Evolutionary conservation across 2,113 vertebrate species (phyloP).

Genomic region (Apistogramma diplotaenia): DNA sequence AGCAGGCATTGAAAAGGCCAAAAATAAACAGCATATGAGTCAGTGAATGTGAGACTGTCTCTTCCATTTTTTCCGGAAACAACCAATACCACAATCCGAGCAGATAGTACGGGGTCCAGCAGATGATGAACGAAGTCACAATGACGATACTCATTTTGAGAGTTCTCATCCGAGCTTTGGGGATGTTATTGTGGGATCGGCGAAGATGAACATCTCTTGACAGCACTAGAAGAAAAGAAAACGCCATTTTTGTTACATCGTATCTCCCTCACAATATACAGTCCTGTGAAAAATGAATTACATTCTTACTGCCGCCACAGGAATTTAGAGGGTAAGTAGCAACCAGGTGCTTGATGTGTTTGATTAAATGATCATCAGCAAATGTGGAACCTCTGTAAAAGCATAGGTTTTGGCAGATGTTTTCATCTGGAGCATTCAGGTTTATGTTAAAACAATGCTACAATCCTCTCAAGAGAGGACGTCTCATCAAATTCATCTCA

Average conservation of each 20-base stretch:
- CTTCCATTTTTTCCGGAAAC: conserved; percentile 78
- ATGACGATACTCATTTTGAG: conserved; percentile 84
- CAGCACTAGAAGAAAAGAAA: conserved; percentile 57
- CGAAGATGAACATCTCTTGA: conserved; percentile 78
- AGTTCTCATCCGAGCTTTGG: conserved; percentile 82
- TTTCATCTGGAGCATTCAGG: neutral
- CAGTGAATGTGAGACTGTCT: conserved; percentile 79
- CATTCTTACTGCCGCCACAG: neutral
- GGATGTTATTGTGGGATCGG: conserved; percentile 82
- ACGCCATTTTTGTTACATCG: neutral
- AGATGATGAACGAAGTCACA: conserved; percentile 81
- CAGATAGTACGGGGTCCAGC: conserved; percentile 84
- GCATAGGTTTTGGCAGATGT: neutral
- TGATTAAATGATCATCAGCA: neutral
- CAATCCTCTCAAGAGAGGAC: neutral
- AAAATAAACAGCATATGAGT: conserved; percentile 84
- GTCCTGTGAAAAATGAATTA: neutral
- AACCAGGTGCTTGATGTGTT: too few species aligned
- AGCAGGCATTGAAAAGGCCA: conserved; percentile 79
- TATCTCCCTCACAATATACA: neutral
- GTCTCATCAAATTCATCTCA: neutral
- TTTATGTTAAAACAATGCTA: neutral
- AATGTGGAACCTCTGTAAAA: neutral
- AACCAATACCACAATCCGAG: conserved; percentile 84
- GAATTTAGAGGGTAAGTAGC: neutral